phyloP scores from a whole-genome alignment of 64 coral and sea anemone species.

The Trachythela sp. region DNA sequence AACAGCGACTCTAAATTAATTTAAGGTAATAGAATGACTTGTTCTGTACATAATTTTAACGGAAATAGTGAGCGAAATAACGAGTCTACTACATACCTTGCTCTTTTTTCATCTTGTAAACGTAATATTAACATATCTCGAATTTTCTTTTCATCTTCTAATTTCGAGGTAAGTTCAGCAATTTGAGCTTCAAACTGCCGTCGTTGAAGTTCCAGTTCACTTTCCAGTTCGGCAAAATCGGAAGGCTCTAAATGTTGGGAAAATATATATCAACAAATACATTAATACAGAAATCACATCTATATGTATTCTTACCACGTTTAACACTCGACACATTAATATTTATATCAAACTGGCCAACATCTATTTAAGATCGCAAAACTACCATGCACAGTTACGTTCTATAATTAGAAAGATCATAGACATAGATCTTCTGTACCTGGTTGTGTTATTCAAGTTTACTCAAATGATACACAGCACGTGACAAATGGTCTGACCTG shows the following conservation, averaged over 20 bases:
- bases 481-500: no score
- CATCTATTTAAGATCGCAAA: no score
- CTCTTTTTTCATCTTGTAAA: background rate
- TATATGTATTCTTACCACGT: no score
- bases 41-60: background rate
- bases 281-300: no score
- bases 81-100: background rate
- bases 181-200: conserved; percentile 65
- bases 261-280: no score
- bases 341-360: no score
- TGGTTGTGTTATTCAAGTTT: no score
- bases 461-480: no score
- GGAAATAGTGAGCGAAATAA: background rate
- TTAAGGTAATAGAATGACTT: background rate
- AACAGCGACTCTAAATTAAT: background rate
- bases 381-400: no score
- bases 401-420: no score
- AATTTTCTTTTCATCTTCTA: background rate
- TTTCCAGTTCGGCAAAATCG: conserved; percentile 67
- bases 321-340: no score
- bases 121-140: background rate
- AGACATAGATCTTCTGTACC: no score
- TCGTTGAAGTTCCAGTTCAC: conserved; percentile 77
- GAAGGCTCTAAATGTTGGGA: conserved; percentile 43
- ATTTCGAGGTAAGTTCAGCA: background rate